phyloP scores from a whole-genome alignment of 2,797 vertebrate genomes.

The Leucoraja ocellata region DNA sequence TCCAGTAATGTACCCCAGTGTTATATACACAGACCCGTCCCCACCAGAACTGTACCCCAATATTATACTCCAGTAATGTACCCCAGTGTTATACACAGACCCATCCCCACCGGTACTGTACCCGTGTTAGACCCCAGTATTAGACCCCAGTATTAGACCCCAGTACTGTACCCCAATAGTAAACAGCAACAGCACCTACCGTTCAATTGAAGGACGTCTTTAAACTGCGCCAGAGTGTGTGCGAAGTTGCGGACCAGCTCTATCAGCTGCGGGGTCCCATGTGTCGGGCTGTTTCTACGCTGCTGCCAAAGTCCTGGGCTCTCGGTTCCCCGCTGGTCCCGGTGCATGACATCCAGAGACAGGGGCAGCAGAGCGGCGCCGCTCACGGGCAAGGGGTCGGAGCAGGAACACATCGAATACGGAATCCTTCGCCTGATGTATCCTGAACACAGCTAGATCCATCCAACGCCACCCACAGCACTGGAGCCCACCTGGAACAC shows the following conservation, averaged over 20 bases:
- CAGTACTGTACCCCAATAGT: background rate
- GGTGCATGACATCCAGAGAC: background rate
- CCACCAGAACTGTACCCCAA: too few species aligned
- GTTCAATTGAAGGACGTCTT: background rate
- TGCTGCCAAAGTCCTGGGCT: background rate
- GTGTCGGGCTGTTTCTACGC: too few species aligned
- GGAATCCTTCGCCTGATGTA: background rate
- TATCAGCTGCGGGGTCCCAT: background rate
- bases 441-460: background rate
- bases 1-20: background rate
- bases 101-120: too few species aligned
- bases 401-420: background rate
- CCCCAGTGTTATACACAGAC: too few species aligned
- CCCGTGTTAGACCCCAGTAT: too few species aligned
- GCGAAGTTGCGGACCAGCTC: background rate
- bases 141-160: background rate
- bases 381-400: background rate
- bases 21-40: too few species aligned
- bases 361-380: background rate
- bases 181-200: background rate
- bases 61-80: too few species aligned
- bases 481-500: too few species aligned
- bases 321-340: accelerated
- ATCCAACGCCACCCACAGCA: background rate
- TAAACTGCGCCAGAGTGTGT: background rate